Percentiles rank a stretch among this genome's conserved stretches.
phyloP scores from a whole-genome alignment of 1,140 invertebrate genomes.

The Trichoplusia ni region DNA sequence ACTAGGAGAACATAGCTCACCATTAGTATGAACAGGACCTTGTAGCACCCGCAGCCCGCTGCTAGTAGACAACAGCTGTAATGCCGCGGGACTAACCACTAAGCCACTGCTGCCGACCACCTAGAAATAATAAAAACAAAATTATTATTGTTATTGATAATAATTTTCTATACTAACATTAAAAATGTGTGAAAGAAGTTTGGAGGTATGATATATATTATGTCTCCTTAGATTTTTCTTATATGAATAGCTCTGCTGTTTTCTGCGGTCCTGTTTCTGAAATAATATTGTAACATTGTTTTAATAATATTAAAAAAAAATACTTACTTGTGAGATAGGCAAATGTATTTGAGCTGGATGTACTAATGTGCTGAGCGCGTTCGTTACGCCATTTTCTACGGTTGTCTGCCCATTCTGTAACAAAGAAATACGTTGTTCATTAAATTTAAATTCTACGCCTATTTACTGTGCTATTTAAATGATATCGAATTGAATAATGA shows the following conservation, averaged over 20 bases:
- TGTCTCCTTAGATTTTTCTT: too few relatives aligned
- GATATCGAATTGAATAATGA: too few relatives aligned
- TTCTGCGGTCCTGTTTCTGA: too few relatives aligned
- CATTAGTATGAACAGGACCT: conserved; percentile 59
- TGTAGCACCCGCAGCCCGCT: conserved; percentile 73
- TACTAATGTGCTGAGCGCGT: conserved; percentile 60
- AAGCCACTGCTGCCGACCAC: conserved; percentile 69
- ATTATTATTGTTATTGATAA: neutral
- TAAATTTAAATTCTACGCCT: too few relatives aligned
- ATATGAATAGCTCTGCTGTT: too few relatives aligned
- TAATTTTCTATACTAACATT: too few relatives aligned
- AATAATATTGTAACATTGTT: too few relatives aligned
- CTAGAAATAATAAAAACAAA: conserved; percentile 41
- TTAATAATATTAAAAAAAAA: too few relatives aligned
- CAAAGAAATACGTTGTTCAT: neutral
- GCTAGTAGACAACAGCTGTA: conserved; percentile 68
- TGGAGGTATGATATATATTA: too few relatives aligned
- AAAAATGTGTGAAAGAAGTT: too few relatives aligned
- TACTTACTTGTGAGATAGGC: conserved; percentile 72
- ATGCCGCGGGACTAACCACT: conserved; percentile 65
- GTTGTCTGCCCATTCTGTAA: conserved; percentile 65
- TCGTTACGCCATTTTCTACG: conserved; percentile 58
- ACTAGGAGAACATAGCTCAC: conserved; percentile 40
- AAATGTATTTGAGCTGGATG: conserved; percentile 77
- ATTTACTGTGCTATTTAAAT: too few relatives aligned